Evolutionary conservation across 2,888 invertebrate species (phyloP).

Genomic region (Incurvaria masculella): DNA sequence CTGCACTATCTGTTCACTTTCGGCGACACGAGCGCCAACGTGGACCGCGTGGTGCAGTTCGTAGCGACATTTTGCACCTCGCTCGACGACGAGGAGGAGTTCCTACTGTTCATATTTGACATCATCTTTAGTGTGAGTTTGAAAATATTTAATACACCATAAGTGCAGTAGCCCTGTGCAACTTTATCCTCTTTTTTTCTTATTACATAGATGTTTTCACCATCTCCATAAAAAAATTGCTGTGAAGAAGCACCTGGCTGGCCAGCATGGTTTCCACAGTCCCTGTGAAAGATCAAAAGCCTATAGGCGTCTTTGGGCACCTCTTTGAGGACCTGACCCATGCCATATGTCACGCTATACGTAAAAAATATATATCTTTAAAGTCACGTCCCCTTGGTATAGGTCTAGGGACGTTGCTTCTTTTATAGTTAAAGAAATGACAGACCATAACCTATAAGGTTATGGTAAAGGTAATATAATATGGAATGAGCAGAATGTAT

Average conservation of each 20-base stretch:
- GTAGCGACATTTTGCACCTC: conserved; percentile 67
- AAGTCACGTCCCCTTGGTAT: neutral
- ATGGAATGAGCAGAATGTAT: too few relatives aligned
- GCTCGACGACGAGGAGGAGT: conserved; percentile 54
- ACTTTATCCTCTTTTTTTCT: neutral
- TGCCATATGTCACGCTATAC: too few relatives aligned
- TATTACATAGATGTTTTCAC: neutral
- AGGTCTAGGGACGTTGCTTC: neutral
- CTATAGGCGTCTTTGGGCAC: too few relatives aligned
- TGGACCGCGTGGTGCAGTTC: conserved; percentile 67
- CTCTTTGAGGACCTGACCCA: too few relatives aligned
- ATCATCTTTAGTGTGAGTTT: conserved; percentile 59
- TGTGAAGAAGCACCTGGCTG: neutral
- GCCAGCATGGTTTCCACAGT: too few relatives aligned
- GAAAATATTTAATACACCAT: too few relatives aligned
- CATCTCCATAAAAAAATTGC: neutral
- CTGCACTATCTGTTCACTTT: conserved; percentile 62
- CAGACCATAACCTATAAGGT: too few relatives aligned
- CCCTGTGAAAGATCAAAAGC: too few relatives aligned
- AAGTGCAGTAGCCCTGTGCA: neutral
- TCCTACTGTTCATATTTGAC: conserved; percentile 58
- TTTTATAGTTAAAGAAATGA: neutral
- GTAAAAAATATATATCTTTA: neutral
- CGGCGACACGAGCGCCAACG: conserved; percentile 64
- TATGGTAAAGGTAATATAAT: too few relatives aligned